Percentiles rank a stretch among this genome's conserved stretches.
phyloP scores from a whole-genome alignment of 2,113 vertebrate genomes.

The Prunella fulvescens region DNA sequence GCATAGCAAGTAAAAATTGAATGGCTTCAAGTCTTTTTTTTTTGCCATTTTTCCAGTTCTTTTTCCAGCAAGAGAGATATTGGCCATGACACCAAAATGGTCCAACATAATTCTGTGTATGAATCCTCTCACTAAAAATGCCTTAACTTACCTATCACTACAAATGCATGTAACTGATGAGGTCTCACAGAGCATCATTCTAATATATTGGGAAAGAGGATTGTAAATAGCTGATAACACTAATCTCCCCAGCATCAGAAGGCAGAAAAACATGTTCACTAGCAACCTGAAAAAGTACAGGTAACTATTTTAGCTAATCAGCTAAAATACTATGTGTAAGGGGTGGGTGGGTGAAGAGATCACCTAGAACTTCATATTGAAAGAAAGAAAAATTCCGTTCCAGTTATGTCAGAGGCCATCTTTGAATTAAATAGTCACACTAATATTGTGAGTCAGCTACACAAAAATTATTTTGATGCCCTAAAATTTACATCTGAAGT shows the following conservation, averaged over 20 bases:
- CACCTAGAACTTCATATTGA: constrained; percentile 24
- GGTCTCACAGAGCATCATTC: constrained; percentile 14
- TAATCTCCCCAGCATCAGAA: constrained; percentile 26
- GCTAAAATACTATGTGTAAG: constrained; percentile 3
- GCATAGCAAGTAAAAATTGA: not conserved
- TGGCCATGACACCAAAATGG: not conserved
- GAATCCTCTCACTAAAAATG: not conserved
- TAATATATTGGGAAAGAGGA: constrained; percentile 20
- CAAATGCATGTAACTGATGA: constrained; percentile 9
- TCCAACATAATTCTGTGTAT: not conserved
- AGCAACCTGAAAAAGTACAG: not conserved
- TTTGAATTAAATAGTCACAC: constrained; percentile 47
- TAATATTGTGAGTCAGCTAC: constrained; percentile 36
- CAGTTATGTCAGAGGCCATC: constrained; percentile 33
- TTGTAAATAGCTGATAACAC: constrained; percentile 24
- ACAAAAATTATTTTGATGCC: constrained; percentile 45
- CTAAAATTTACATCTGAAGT: constrained; percentile 41
- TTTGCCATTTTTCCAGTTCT: not conserved
- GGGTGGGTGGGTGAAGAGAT: not conserved
- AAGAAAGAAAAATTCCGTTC: constrained; percentile 23
- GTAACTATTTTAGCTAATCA: constrained; percentile 7
- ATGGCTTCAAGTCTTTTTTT: not conserved
- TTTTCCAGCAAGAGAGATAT: not conserved
- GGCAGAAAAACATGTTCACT: not conserved
- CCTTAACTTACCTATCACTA: not conserved